Conservation (phyloP, 1,140 invertebrate genomes). For the Calliphora vicina region DNA sequence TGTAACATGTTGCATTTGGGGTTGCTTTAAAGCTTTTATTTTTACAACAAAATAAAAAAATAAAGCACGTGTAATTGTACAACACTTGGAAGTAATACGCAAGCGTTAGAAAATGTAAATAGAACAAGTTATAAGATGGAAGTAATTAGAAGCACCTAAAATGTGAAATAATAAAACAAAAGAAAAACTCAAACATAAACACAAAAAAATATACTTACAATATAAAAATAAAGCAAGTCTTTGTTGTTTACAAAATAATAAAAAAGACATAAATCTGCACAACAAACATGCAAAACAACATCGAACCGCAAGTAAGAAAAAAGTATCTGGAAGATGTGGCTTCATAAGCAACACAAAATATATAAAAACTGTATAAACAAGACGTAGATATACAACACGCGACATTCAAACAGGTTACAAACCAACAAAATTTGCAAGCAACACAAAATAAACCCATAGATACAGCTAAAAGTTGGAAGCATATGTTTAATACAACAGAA, state of each 20-base stretch:
- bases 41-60: background rate
- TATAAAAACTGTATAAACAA: background rate
- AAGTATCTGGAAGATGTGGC: background rate
- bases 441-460: background rate
- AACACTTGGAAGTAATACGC: constrained; percentile 1
- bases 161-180: background rate
- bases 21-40: background rate
- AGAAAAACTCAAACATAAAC: background rate
- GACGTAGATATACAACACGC: background rate
- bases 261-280: background rate
- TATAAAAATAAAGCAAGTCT: background rate
- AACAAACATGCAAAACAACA: background rate
- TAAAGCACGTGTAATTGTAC: constrained; percentile 19
- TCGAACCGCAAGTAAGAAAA: background rate
- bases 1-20: constrained; percentile 29
- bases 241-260: background rate
- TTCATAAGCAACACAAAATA: background rate
- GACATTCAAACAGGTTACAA: constrained; percentile 1
- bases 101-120: constrained; percentile 35
- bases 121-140: constrained; percentile 26
- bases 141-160: constrained; percentile 3
- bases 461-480: background rate
- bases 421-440: background rate
- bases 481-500: too few relatives aligned
- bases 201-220: background rate